These are phyloP conservation scores for Galaxea fascicularis DNA, from an alignment of 92 coral and sea anemone species.

Conservation along the genomic window DNA sequence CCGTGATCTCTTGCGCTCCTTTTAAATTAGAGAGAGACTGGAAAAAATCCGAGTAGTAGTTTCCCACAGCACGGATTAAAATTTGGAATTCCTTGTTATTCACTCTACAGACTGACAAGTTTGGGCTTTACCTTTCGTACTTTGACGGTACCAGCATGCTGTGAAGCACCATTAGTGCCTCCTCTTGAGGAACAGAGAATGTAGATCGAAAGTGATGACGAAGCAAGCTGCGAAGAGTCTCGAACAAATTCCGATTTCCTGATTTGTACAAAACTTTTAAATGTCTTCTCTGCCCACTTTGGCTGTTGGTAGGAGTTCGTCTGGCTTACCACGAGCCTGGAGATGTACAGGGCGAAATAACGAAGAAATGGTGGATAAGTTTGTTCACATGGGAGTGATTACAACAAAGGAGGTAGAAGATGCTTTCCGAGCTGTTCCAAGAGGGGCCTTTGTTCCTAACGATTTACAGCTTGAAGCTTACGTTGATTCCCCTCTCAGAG, in stretches of 20 bases:
- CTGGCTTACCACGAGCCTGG: constrained; percentile 87
- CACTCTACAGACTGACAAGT: neutral
- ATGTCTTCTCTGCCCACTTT: constrained; percentile 10
- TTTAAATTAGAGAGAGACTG: no score
- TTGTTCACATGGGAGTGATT: constrained; percentile 85
- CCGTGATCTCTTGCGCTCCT: no score
- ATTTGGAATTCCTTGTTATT: neutral
- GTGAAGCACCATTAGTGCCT: neutral
- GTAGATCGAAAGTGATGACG: constrained; percentile 4
- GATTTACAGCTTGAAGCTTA: constrained; percentile 94
- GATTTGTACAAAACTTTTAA: neutral
- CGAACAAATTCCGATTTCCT: neutral
- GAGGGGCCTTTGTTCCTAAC: constrained; percentile 93
- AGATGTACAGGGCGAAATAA: constrained; percentile 90
- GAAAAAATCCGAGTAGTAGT: no score
- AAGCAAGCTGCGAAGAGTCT: neutral
- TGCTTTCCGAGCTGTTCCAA: constrained; percentile 89
- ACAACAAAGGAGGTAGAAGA: constrained; percentile 90
- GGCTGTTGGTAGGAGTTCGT: constrained; percentile 17
- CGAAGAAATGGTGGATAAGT: constrained; percentile 97
- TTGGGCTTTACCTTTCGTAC: neutral
- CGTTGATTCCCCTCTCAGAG: constrained; percentile 88
- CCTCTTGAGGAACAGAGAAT: neutral
- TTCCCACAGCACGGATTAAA: no score
- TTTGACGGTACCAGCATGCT: neutral